Conservation (phyloP, 2,113 vertebrate species). For the Poeciliopsis occidentalis region DNA sequence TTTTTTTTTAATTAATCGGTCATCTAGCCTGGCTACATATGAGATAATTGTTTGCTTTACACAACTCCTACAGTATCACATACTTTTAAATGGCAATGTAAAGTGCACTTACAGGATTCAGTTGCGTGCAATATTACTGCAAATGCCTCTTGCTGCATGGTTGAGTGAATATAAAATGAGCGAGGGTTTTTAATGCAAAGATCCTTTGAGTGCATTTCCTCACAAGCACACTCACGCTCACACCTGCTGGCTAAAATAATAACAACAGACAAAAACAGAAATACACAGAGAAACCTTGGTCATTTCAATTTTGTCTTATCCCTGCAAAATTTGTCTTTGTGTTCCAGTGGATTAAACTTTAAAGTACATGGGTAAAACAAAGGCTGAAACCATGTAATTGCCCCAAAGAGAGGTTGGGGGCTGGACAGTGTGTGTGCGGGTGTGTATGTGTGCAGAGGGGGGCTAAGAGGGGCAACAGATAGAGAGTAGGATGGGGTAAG, state of each 20-base stretch:
- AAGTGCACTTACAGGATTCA: constrained; percentile 42
- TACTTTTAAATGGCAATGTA: constrained; percentile 42
- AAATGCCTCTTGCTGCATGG: constrained; percentile 44
- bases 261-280: constrained; percentile 5
- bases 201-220: constrained; percentile 26
- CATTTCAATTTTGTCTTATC: constrained; percentile 47
- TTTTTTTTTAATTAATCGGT: constrained; percentile 18
- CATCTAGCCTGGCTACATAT: constrained; percentile 13
- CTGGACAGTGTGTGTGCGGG: too few species aligned
- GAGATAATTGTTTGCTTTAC: constrained; percentile 27
- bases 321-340: constrained; percentile 52
- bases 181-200: constrained; percentile 48
- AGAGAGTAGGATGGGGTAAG: constrained; percentile 6
- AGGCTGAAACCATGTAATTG: constrained; percentile 58
- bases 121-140: constrained; percentile 45
- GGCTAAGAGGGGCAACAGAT: too few species aligned
- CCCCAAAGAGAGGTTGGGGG: constrained; percentile 38
- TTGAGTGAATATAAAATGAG: constrained; percentile 58
- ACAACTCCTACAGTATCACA: constrained; percentile 33
- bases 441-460: too few species aligned
- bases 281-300: constrained; percentile 21
- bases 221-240: neutral
- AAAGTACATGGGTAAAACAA: constrained; percentile 58
- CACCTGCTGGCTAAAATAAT: constrained; percentile 5
- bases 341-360: constrained; percentile 56